Base-by-base conservation (phyloP, 1,140 invertebrate species). In the Maniola jurtina region DNA sequence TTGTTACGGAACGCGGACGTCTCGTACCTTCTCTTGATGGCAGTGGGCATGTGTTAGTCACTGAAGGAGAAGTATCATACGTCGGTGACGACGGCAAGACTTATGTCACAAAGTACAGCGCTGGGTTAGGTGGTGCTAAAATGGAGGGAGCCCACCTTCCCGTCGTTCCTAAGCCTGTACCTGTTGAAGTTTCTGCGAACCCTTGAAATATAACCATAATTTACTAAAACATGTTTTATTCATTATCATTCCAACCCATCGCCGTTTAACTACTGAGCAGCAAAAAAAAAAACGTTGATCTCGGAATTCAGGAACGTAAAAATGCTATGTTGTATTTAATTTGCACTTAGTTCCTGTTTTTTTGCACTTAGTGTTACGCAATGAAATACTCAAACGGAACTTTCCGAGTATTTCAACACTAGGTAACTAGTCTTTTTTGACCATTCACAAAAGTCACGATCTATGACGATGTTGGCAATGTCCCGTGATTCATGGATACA, bases 41-140 rank as follows among this genome's bases (percentile, higher is more conserved):
- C 8, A 76, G 68, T 16, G 86, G 80, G 45, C 70, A 86, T 34
- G 87, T 88, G 0, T 74, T 90, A 11, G 71, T 80, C 38, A 76
- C 77, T 15, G 82, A 83, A 61, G 88, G 87, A 40, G 76, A 82
- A 40, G 80, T 83, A n/a, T 73, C 80, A 15, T 89, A 84, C 70
- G 76, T 79, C 38, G 76, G 81, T 8, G 79, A 80, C 15, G 82
- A 88, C 42, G 88, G 88, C 7, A 78, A 84, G 62, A 70, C 66
- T 15, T 84, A 86, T 76, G 62, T 76, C 48, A 86, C 80, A 8
- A 84, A 80, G 63, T 92, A 84, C 68, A 73, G 71, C 11, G 82
- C 87, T 36, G 89, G 87, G 33, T 71, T 85, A 10, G 73, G 84
- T 33, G 89, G 90, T 8, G 81, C 78, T 69, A 71, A 81, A 25